These are phyloP conservation scores for Eudasyphora cyanicolor DNA, from an alignment of 2,888 invertebrate species.

Conservation along the genomic window DNA sequence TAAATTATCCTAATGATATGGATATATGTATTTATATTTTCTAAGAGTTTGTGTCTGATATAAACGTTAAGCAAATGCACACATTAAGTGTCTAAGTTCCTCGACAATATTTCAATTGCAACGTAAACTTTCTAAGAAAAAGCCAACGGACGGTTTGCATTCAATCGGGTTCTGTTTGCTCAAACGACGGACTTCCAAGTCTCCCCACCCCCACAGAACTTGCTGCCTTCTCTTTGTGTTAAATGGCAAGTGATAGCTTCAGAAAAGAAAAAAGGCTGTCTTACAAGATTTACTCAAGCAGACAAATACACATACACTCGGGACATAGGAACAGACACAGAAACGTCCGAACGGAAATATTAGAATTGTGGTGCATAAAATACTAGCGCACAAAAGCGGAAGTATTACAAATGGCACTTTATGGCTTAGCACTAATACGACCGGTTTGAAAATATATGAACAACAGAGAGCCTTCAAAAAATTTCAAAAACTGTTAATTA, in stretches of 20 bases:
- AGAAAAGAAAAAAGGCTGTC: constrained; percentile 11
- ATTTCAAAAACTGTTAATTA: no score
- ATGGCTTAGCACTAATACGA: constrained; percentile 64
- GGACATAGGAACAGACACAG: background rate
- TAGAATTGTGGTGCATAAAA: constrained; percentile 60
- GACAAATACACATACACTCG: background rate
- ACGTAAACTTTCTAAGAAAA: constrained; percentile 63
- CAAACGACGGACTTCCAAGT: constrained; percentile 35
- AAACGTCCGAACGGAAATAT: constrained; percentile 58
- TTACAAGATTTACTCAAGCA: background rate
- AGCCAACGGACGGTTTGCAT: constrained; percentile 62
- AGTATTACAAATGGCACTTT: constrained; percentile 62
- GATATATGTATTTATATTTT: no score
- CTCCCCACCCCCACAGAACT: background rate
- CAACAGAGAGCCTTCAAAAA: no score
- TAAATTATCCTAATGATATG: no score
- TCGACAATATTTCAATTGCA: constrained; percentile 62
- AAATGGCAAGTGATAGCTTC: constrained; percentile 37
- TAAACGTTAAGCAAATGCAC: constrained; percentile 46
- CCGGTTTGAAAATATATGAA: no score
- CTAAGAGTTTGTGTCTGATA: background rate
- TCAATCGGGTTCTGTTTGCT: constrained; percentile 54
- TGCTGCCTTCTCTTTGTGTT: constrained; percentile 33
- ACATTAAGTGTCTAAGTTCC: constrained; percentile 47
- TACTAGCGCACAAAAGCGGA: constrained; percentile 47